Evolutionary conservation across 2,797 vertebrate species (phyloP), one percentile per base, ranked within the genome.

Genomic region (Eutrigla gurnardus): DNA sequence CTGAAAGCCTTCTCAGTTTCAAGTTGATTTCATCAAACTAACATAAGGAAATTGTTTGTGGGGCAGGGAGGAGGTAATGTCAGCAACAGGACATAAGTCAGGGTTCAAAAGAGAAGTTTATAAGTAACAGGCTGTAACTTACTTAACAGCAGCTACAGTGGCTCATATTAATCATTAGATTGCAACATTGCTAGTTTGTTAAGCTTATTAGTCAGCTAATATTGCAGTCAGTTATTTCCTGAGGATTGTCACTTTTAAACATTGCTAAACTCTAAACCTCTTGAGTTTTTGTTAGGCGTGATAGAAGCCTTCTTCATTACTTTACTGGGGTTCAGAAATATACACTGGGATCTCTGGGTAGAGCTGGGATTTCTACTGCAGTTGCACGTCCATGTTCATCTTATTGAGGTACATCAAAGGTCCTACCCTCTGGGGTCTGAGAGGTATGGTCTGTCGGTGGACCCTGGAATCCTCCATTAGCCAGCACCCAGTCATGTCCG

Each of bases 371-470:
- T 40, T 70, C n/a, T 70, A 17, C 25, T 49, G 4, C 14, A 53
- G 5, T 4, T 18, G 9, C 6, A 52, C 14, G 0, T 46, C 18
- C 17, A 43, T 61, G 13, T 62, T 53, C 10, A 32, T 25, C 6
- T 63, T 25, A 5, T 4, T 47, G n/a, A 40, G 12, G 12, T 10
- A 13, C 25, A 45, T 70, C n/a, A 63, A 32, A 54, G 14, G 13
- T 36, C 49, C 12, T 84, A 95, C 94, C 94, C 37, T 94, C 82
- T 6, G 90, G 55, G 3, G 87, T 93, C 54, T 93, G 81, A 6
- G 88, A 94, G 64, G 93, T 95, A 61, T 94, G 92, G 83, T 95
- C 94, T 15, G 78, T 50, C 0, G 75, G 58, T 58, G 92, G 93
- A 73, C 93, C 92, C 8, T 50, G 69, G 18, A 77, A 88, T 35